Percentiles rank a stretch among this genome's conserved stretches.
Evolutionary conservation across 2,797 vertebrate species (phyloP).

Genomic region (Carduelis carduelis): DNA sequence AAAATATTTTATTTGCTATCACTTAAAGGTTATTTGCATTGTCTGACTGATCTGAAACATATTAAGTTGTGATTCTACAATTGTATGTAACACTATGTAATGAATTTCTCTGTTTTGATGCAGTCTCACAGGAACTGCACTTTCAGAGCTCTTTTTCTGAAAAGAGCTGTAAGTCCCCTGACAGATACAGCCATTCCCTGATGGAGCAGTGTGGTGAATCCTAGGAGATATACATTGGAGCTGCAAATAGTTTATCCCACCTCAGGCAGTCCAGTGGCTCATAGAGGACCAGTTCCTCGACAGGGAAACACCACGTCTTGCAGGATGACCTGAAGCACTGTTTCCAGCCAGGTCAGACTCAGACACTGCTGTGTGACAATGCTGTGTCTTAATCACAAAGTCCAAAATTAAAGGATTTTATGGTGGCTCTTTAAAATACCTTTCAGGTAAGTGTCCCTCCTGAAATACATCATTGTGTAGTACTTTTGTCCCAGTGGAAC

Average conservation of each 20-base stretch:
- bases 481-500: not conserved
- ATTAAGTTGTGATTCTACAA: not conserved
- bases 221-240: rapidly evolving
- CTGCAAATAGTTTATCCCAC: not conserved
- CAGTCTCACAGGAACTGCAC: not conserved
- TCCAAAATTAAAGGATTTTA: not conserved
- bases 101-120: not conserved
- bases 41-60: not conserved
- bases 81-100: not conserved
- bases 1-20: not conserved
- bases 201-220: not conserved
- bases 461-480: not conserved
- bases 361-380: not conserved
- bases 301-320: not conserved
- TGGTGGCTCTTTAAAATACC: not conserved
- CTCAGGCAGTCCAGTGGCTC: not conserved
- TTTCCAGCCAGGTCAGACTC: not conserved
- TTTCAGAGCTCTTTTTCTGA: not conserved
- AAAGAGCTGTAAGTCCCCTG: not conserved
- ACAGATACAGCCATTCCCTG: not conserved
- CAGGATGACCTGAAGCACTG: not conserved
- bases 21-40: not conserved
- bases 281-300: rapidly evolving
- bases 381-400: not conserved
- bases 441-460: not conserved